These are phyloP conservation scores for Phoeniculus purpureus DNA, from an alignment of 2,797 vertebrate species.

Conservation along the genomic window DNA sequence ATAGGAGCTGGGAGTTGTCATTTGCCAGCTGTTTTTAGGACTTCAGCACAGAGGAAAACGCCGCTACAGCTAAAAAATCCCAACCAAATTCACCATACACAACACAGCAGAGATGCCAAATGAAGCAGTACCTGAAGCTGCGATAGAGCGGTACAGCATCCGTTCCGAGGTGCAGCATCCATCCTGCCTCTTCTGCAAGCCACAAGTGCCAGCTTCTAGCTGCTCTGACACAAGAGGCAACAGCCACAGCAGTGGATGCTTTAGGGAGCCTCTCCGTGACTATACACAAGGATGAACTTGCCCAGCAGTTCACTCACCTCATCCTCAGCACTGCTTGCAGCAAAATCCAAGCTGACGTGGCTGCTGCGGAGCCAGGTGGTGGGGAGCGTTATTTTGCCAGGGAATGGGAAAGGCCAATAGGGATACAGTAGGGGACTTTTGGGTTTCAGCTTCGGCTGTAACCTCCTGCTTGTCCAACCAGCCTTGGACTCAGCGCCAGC, in stretches of 20 bases:
- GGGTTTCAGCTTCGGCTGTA: neutral
- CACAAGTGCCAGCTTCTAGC: neutral
- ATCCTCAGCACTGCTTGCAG: rapidly evolving
- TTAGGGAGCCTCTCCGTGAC: rapidly evolving
- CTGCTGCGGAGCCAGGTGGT: neutral
- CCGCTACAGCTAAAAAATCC: neutral
- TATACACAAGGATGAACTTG: neutral
- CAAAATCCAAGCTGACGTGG: rapidly evolving
- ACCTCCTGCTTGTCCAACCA: neutral
- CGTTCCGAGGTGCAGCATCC: rapidly evolving
- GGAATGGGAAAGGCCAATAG: neutral
- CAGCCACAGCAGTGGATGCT: neutral
- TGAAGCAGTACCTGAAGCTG: neutral
- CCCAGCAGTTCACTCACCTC: neutral
- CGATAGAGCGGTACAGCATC: rapidly evolving
- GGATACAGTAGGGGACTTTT: neutral
- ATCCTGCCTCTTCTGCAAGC: rapidly evolving
- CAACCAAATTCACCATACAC: neutral
- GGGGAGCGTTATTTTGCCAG: neutral
- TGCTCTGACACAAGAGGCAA: neutral
- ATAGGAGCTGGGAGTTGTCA: neutral
- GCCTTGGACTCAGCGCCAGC: neutral
- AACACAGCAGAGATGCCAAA: neutral
- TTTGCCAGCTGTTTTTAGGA: neutral
- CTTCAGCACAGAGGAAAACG: neutral